Percentiles rank a stretch among this genome's conserved stretches.
Evolutionary conservation across 2,113 vertebrate species (phyloP).

Genomic region (Pipra filicauda): DNA sequence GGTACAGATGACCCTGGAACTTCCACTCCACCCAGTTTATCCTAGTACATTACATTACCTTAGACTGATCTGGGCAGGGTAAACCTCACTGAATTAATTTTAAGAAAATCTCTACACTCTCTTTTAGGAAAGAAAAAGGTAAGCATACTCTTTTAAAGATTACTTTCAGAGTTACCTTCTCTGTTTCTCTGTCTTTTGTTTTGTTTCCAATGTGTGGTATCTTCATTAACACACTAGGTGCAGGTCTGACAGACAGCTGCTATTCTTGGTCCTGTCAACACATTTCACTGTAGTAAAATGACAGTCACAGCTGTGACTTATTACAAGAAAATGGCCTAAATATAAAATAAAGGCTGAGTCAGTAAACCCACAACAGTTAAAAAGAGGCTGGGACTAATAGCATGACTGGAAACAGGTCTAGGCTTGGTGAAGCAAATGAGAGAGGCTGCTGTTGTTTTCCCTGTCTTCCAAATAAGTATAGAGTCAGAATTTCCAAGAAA

Average conservation of each 20-base stretch:
- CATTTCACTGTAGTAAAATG: slow-evolving; percentile 60
- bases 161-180: slow-evolving; percentile 15
- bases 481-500: slow-evolving; percentile 16
- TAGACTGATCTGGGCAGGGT: neutral
- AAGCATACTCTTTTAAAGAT: neutral
- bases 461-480: neutral
- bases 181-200: slow-evolving; percentile 47
- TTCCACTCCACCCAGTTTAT: neutral
- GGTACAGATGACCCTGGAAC: neutral
- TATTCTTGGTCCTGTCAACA: slow-evolving; percentile 72
- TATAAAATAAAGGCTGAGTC: slow-evolving; percentile 55
- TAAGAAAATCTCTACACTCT: neutral
- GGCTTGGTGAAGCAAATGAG: slow-evolving; percentile 24
- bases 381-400: slow-evolving; percentile 5
- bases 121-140: neutral
- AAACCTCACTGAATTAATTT: neutral
- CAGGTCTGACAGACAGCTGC: slow-evolving; percentile 68
- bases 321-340: slow-evolving; percentile 65
- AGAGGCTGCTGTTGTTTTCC: neutral
- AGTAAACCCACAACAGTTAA: slow-evolving; percentile 43
- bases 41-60: neutral
- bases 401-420: slow-evolving; percentile 25
- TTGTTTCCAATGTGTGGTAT: slow-evolving; percentile 49
- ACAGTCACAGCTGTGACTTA: slow-evolving; percentile 71
- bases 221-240: slow-evolving; percentile 61